These are phyloP conservation scores for Lota lota DNA, from an alignment of 2,113 vertebrate species.

Conservation along the genomic window DNA sequence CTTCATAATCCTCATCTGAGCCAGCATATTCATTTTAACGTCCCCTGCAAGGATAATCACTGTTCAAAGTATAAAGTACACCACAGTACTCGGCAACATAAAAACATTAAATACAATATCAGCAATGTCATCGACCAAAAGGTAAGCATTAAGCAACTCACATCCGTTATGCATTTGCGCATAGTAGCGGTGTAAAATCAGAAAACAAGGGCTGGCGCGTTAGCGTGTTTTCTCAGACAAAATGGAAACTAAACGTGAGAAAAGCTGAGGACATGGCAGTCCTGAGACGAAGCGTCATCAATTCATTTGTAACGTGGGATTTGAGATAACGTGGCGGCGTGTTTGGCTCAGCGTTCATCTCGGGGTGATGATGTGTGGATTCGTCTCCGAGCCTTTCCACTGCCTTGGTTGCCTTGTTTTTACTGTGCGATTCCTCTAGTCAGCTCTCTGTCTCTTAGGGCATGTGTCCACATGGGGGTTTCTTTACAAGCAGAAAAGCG, in stretches of 20 bases:
- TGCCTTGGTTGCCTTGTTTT: background rate
- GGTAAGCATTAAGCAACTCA: background rate
- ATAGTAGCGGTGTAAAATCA: constrained; percentile 20
- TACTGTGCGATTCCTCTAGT: constrained; percentile 12
- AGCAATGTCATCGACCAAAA: background rate
- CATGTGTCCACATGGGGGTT: too few relatives aligned
- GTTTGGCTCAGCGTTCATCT: too few relatives aligned
- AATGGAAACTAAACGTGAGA: background rate
- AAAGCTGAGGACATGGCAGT: constrained; percentile 10
- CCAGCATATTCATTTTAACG: too few relatives aligned
- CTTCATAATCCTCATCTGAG: too few relatives aligned
- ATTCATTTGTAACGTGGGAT: constrained; percentile 1
- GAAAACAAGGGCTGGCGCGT: constrained; percentile 9
- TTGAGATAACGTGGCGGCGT: constrained; percentile 20
- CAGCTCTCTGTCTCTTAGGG: too few relatives aligned
- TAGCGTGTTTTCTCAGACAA: constrained; percentile 15
- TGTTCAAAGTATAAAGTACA: too few relatives aligned
- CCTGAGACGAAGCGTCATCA: background rate
- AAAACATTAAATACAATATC: background rate
- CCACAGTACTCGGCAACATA: too few relatives aligned
- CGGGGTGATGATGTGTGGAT: background rate
- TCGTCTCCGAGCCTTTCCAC: background rate
- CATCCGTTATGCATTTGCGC: constrained; percentile 10
- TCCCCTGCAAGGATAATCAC: too few relatives aligned
- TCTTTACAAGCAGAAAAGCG: too few relatives aligned